phyloP scores from a whole-genome alignment of 2,888 invertebrate species.

The Pherbina coryleti region DNA sequence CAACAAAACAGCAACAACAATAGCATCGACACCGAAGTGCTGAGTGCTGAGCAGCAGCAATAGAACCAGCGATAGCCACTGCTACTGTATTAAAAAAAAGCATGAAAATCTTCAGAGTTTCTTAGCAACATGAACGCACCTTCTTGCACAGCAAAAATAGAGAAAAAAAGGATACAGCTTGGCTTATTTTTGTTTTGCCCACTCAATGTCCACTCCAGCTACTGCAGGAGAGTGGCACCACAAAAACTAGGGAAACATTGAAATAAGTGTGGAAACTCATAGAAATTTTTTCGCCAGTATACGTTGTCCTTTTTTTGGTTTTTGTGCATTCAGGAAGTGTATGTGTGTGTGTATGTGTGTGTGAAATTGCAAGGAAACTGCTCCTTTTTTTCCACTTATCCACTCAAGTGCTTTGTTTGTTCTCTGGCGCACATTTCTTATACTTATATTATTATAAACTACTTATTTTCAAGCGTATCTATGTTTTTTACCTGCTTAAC shows the following conservation, averaged over 20 bases:
- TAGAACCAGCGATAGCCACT: not conserved
- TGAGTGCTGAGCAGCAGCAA: too few species aligned
- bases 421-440: not conserved
- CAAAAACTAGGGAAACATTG: not conserved
- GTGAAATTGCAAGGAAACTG: conserved; percentile 10
- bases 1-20: not conserved
- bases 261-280: not conserved
- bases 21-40: not conserved
- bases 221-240: not conserved
- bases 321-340: not conserved
- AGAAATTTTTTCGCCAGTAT: not conserved
- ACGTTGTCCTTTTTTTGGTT: not conserved
- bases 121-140: conserved; percentile 1
- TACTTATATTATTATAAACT: not conserved
- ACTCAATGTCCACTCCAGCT: conserved; percentile 17
- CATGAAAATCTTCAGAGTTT: not conserved
- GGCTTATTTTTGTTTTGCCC: not conserved
- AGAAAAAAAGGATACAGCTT: not conserved
- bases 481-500: not conserved
- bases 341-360: not conserved
- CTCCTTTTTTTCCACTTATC: conserved; percentile 23
- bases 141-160: not conserved
- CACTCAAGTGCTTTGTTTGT: not conserved
- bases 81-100: not conserved
- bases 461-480: not conserved